Evolutionary conservation across 2,888 invertebrate genomes (phyloP).

Genomic region (Sarcophaga subvicina): DNA sequence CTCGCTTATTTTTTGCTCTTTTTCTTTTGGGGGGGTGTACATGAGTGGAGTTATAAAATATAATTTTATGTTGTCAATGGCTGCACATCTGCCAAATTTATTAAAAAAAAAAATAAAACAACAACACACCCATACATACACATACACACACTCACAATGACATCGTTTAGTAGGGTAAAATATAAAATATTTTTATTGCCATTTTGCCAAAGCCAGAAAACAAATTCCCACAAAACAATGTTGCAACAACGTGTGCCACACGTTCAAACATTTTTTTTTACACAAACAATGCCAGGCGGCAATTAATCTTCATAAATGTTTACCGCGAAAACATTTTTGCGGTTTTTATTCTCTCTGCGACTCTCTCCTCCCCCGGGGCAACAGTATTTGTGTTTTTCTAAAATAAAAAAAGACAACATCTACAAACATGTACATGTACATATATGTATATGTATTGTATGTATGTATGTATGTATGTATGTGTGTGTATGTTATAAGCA

Average conservation of each 20-base stretch:
- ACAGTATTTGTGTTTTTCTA: background rate
- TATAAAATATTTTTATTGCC: conserved; percentile 58
- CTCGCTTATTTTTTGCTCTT: background rate
- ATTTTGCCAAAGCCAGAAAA: conserved; percentile 65
- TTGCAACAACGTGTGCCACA: conserved; percentile 68
- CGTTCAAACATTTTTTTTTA: conserved; percentile 58
- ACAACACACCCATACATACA: background rate
- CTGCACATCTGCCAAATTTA: conserved; percentile 63
- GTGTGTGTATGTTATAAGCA: conserved; percentile 3
- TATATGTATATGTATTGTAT: conserved; percentile 3
- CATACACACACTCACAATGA: background rate
- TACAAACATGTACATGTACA: background rate
- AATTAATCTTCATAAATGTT: conserved; percentile 73
- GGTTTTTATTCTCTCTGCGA: conserved; percentile 38
- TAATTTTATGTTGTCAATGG: conserved; percentile 62
- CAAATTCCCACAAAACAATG: conserved; percentile 69
- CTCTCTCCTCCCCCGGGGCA: background rate
- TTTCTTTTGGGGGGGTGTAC: too few relatives aligned
- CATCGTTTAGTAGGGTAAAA: background rate
- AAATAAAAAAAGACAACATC: too few relatives aligned
- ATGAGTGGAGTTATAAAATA: conserved; percentile 18
- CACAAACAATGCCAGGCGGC: conserved; percentile 59
- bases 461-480: conserved; percentile 7
- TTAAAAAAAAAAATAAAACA: conserved; percentile 32
- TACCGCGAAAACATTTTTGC: conserved; percentile 72